Evolutionary conservation across 2,113 vertebrate species (phyloP).

Genomic region (Equus quagga): DNA sequence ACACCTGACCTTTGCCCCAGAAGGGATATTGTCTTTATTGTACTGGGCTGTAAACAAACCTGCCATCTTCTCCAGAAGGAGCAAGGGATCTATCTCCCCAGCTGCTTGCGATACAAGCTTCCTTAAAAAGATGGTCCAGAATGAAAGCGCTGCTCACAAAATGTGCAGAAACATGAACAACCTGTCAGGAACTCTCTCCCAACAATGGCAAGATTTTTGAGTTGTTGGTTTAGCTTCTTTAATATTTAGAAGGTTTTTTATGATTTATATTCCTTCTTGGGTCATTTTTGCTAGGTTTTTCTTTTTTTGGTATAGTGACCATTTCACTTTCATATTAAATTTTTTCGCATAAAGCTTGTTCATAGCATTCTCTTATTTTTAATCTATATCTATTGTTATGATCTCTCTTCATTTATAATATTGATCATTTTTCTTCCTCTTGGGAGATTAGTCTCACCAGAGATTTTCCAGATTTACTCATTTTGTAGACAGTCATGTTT

Average conservation of each 20-base stretch:
- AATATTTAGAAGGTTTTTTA: neutral
- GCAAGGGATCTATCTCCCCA: neutral
- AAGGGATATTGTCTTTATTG: neutral
- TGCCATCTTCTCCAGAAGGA: neutral
- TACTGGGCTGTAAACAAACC: neutral
- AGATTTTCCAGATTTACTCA: neutral
- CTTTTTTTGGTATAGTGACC: neutral
- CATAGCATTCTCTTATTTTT: neutral
- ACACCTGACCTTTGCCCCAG: neutral
- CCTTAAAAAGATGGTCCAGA: neutral
- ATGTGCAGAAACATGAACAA: neutral
- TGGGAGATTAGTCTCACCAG: neutral
- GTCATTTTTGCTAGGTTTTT: neutral
- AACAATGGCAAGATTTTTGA: neutral
- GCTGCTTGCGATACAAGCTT: neutral
- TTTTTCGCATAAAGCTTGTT: neutral
- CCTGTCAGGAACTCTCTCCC: neutral
- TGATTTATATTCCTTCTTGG: neutral
- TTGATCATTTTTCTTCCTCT: neutral
- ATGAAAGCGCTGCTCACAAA: neutral
- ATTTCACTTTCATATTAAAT: neutral
- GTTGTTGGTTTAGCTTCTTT: neutral
- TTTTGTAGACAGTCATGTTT: neutral
- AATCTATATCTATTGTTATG: neutral
- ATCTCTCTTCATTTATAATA: neutral